Base-by-base conservation (phyloP, 2,888 invertebrate genomes). In the Tachina grossa region DNA sequence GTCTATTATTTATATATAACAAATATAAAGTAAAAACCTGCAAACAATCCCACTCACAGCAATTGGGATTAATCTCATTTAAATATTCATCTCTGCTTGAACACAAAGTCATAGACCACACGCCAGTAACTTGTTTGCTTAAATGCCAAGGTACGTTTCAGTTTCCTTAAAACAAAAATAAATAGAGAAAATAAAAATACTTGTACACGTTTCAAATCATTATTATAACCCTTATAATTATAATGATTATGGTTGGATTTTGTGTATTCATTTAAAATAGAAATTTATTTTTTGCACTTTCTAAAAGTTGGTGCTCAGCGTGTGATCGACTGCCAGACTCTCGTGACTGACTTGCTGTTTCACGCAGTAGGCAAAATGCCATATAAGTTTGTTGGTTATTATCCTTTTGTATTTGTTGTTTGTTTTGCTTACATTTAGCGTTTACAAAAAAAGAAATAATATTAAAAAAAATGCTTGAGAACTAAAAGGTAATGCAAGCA, bases 401-500 rank as follows among this genome's bases (percentile, higher is more conserved):
- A 22, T n/a, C 43, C 3, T 14, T 16, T 45, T 69, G 51, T 59
- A 45, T 51, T 13, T 76, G 39, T 19, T 71, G 19, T 43, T 78
- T 59, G 13, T 41, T 68, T 14, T 47, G 31, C 41, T 69, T 78
- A 22, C 16, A 10, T 1, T 55, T 53, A 45, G 31, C 9, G 61
- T 61, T 4, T 43, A 14, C 8, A 10, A 57, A 74, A 61, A 19
- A 13, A 57, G 6, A 31, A 16, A 11, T 10, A 14, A 0, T 14
- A 31, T 2, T 9, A 14, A 72, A 59, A 41, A 74, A 6, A 47
- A 59, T 4, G 13, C 13, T 63, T 16, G 9, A 49, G 66, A 49
- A 72, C 9, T 53, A 65, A 53, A n/a, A 75, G 75, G 55, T 49
- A 69, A 55, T 57, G 16, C 39, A 39, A 65, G 16, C 49, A 71